These are phyloP conservation scores for Nicator chloris DNA, from an alignment of 2,113 vertebrate genomes.

Conservation along the genomic window DNA sequence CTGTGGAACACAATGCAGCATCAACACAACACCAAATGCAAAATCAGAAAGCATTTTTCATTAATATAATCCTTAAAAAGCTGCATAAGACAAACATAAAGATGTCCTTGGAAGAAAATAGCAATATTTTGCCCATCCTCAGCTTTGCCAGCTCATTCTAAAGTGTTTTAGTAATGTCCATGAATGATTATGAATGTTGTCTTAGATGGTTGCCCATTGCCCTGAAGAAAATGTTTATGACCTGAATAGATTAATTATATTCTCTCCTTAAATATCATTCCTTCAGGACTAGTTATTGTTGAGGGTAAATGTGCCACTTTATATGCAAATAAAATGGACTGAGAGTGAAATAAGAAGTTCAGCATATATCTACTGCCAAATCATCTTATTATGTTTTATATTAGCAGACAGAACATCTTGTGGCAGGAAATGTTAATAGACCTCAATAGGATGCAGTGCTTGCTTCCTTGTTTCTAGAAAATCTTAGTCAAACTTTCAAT, in stretches of 20 bases:
- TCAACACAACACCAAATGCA: not conserved
- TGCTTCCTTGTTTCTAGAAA: constrained; percentile 39
- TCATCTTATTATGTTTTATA: constrained; percentile 69
- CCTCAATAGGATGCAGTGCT: constrained; percentile 28
- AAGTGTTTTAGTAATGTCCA: constrained; percentile 42
- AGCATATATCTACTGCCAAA: constrained; percentile 66
- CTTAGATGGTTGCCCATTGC: constrained; percentile 63
- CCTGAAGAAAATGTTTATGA: constrained; percentile 76
- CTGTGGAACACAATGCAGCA: not conserved
- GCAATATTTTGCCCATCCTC: constrained; percentile 8
- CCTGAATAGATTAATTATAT: constrained; percentile 69
- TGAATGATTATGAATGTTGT: constrained; percentile 66
- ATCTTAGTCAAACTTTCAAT: not conserved
- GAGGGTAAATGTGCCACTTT: constrained; percentile 74
- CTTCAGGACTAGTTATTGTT: constrained; percentile 73
- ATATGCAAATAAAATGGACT: constrained; percentile 76
- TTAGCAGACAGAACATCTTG: constrained; percentile 53
- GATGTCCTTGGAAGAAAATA: constrained; percentile 43
- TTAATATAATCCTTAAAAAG: not conserved
- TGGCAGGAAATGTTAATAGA: constrained; percentile 59
- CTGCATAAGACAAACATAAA: constrained; percentile 13
- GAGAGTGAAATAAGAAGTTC: constrained; percentile 70
- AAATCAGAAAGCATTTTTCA: constrained; percentile 27
- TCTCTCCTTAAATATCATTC: constrained; percentile 72
- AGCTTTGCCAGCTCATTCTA: constrained; percentile 42